Evolutionary conservation across 2,888 invertebrate genomes (phyloP), one percentile per base, ranked within the genome.

Genomic region (Platycheirus albimanus): DNA sequence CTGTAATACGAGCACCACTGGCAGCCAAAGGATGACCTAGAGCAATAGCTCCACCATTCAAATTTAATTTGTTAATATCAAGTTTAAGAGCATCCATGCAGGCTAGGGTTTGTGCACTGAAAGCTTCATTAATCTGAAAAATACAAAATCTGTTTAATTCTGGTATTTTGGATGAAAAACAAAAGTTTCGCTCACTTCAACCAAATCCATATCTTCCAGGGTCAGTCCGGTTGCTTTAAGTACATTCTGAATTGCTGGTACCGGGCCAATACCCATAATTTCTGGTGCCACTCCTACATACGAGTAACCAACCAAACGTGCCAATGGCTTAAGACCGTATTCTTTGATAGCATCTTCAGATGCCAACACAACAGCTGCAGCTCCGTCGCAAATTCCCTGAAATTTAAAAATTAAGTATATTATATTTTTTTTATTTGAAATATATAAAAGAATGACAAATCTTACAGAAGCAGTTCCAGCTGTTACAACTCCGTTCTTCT

Each of bases 211-310:
- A 86, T 99, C 97, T 58, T 96, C 94, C 45, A 99, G 89, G 15
- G 93, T 93, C 88, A 96, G 92, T 58, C 96, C 96, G 51, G 96
- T 93, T 70, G 93, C 93, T 89, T 96, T 95, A 15, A 98, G 93
- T 19, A 99, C 92, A 88, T 95, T 95, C 88, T 95, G 93, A 64
- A 99, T 99, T 17, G 99, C 98, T 0, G 98, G 96, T 17, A 96
- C 98, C 2, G 99, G 99, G 0, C 99, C 99, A 86, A 98, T 95
- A 67, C 99, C 99, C 99, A 99, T 99, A 87, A 99, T 98, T 88
- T 95, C 95, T 47, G 99, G 99, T 87, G 99, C 99, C 51, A 98
- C 98, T 66, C 98, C 98, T 83, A 98, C 96, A 87, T 95, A 93
- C n/a, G 96, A 94, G 92, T 97, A 99, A 43, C 96, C 98, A 7